Conservation (phyloP, 2,113 vertebrate genomes). For the pig (Sus scrofa) region T2T-Sscrofa CM000825.6:40163001-40163500, state of each 20-base stretch:
- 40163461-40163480: conserved; percentile 46
- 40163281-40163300: conserved; percentile 45
- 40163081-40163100: background rate
- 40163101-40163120: background rate
- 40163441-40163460: background rate
- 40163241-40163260: background rate
- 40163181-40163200: background rate
- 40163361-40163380: background rate
- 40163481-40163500: background rate
- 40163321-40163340: background rate
- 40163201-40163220: background rate
- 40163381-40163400: background rate
- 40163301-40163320: background rate
- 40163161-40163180: background rate
- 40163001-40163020: no score
- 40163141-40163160: conserved; percentile 47
- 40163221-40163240: background rate
- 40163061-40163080: background rate
- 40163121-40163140: background rate
- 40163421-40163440: conserved; percentile 38
- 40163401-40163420: background rate
- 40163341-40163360: background rate
- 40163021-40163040: no score
- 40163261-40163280: background rate
- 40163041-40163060: background rate